These are phyloP conservation scores for Edolisoma coerulescens DNA, from an alignment of 2,113 vertebrate genomes.

Conservation along the genomic window DNA sequence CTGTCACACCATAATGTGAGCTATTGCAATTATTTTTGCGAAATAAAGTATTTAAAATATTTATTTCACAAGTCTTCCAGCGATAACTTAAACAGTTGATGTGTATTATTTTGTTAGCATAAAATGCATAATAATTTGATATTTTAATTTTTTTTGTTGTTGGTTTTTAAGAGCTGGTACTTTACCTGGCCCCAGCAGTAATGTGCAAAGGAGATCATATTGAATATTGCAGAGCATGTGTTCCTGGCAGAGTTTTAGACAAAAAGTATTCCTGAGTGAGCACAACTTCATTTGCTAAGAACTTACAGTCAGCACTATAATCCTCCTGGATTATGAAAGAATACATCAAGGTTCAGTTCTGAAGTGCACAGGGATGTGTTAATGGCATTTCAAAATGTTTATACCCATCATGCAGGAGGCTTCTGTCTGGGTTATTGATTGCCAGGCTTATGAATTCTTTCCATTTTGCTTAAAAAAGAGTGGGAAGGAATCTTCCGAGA, in stretches of 20 bases:
- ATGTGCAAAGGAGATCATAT: accelerated
- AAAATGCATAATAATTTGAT: neutral
- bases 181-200: neutral
- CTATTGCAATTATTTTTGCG: neutral
- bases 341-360: neutral
- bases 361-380: neutral
- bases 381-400: neutral
- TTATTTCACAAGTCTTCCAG: neutral
- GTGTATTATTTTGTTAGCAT: accelerated
- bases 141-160: neutral
- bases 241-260: neutral
- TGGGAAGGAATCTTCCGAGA: neutral
- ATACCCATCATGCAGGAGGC: accelerated
- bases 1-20: neutral
- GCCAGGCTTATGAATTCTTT: neutral
- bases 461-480: neutral
- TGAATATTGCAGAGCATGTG: neutral
- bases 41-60: neutral
- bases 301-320: neutral
- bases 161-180: neutral
- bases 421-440: neutral
- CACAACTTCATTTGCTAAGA: neutral
- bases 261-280: neutral
- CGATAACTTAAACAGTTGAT: neutral
- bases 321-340: neutral